phyloP scores from a whole-genome alignment of 2,797 vertebrate species.

The Rhinogobio ventralis region DNA sequence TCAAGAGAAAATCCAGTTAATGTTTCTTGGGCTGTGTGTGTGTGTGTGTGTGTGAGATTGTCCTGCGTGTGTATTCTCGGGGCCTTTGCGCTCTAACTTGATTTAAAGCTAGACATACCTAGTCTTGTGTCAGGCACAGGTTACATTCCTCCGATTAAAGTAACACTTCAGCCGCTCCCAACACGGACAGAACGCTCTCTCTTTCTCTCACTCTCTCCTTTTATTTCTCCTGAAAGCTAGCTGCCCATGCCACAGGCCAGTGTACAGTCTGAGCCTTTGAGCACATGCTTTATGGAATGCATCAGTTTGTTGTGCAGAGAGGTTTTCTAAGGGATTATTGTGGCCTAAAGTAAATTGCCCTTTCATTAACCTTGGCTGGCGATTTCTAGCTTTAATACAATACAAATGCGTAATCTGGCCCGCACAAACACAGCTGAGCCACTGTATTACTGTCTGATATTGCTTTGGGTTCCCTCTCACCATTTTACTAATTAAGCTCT shows the following conservation, averaged over 20 bases:
- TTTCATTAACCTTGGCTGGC: constrained; percentile 84
- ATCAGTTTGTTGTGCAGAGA: constrained; percentile 64
- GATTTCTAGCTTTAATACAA: constrained; percentile 80
- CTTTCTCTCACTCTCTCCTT: background rate
- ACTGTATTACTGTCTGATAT: constrained; percentile 75
- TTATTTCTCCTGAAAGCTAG: background rate
- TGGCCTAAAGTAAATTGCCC: constrained; percentile 76
- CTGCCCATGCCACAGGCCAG: constrained; percentile 4
- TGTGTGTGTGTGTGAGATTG: constrained; percentile 2
- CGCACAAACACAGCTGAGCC: constrained; percentile 61
- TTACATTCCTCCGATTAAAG: constrained; percentile 36
- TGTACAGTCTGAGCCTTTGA: constrained; percentile 40
- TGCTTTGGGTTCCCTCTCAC: constrained; percentile 78
- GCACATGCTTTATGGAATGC: constrained; percentile 47
- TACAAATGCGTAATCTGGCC: constrained; percentile 80
- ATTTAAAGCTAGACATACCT: constrained; percentile 31
- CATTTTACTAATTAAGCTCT: constrained; percentile 83
- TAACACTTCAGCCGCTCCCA: constrained; percentile 2
- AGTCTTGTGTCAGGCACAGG: constrained; percentile 24
- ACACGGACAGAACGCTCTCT: background rate
- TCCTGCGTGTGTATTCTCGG: constrained; percentile 1
- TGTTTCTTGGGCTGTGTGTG: constrained; percentile 31
- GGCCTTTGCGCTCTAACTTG: constrained; percentile 57
- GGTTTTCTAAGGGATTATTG: constrained; percentile 76
- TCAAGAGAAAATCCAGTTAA: background rate